phyloP scores from a whole-genome alignment of 2,888 invertebrate genomes.

The Cephus spinipes region DNA sequence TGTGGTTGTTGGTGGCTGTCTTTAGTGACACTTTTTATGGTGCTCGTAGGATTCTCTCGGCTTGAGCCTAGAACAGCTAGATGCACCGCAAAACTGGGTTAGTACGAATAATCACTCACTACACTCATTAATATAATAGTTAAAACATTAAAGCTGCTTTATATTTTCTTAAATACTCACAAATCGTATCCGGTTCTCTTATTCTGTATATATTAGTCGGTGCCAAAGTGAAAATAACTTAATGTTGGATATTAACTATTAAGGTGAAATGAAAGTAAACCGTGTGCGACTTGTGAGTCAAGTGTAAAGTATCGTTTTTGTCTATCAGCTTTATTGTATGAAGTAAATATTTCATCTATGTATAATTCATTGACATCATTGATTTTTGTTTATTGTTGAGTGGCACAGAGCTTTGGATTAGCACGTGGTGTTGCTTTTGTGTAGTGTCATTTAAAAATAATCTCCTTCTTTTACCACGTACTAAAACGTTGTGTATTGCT shows the following conservation, averaged over 20 bases:
- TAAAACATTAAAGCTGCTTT: constrained; percentile 4
- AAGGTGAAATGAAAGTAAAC: background rate
- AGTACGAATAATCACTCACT: constrained; percentile 47
- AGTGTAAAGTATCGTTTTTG: background rate
- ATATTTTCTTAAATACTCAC: background rate
- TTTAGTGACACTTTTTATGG: constrained; percentile 47
- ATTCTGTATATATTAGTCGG: too few species aligned
- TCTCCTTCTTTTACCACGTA: constrained; percentile 46
- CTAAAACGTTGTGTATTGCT: constrained; percentile 21
- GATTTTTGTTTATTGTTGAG: background rate
- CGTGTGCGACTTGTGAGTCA: constrained; percentile 18
- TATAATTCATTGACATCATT: background rate
- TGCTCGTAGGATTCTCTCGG: constrained; percentile 63
- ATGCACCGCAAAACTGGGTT: constrained; percentile 63
- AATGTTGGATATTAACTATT: background rate
- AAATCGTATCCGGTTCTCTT: background rate
- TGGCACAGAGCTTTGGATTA: background rate
- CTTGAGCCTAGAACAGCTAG: constrained; percentile 63
- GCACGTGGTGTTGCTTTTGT: background rate
- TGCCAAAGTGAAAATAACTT: too few species aligned
- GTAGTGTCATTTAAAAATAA: constrained; percentile 9
- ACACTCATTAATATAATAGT: constrained; percentile 11
- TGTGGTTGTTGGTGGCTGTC: constrained; percentile 53
- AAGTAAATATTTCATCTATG: background rate
- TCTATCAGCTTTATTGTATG: background rate